phyloP scores from a whole-genome alignment of 2,797 vertebrate genomes.

The Coregonus sp. region DNA sequence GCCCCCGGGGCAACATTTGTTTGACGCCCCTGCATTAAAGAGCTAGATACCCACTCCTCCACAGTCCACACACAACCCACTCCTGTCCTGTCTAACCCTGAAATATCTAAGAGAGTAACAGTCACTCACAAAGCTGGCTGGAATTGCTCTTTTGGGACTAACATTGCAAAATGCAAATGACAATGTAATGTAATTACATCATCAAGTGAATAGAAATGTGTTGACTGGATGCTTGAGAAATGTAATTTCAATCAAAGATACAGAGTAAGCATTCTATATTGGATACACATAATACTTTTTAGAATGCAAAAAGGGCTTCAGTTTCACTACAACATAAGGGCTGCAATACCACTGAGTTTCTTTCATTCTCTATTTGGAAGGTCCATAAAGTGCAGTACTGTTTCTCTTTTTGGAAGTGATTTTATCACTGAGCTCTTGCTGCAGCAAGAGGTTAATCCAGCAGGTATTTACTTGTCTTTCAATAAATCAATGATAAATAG shows the following conservation, averaged over 20 bases:
- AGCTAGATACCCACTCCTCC: slow-evolving; percentile 35
- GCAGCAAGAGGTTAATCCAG: slow-evolving; percentile 3
- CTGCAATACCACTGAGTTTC: slow-evolving; percentile 21
- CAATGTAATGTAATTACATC: too few relatives aligned
- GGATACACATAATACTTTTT: background rate
- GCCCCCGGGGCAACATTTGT: too few relatives aligned
- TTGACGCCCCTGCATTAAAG: background rate
- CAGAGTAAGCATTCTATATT: background rate
- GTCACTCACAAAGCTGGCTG: background rate
- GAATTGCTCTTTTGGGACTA: slow-evolving; percentile 17
- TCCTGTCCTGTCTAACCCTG: slow-evolving; percentile 2
- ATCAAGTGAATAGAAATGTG: background rate
- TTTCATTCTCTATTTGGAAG: slow-evolving; percentile 49
- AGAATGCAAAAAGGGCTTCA: background rate
- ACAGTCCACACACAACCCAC: slow-evolving; percentile 19
- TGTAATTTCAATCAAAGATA: background rate
- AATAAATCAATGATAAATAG: too few relatives aligned
- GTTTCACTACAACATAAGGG: slow-evolving; percentile 13
- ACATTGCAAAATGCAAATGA: slow-evolving; percentile 3
- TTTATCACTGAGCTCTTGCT: slow-evolving; percentile 30
- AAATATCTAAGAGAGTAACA: slow-evolving; percentile 17
- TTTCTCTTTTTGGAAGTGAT: slow-evolving; percentile 44
- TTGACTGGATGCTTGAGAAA: background rate
- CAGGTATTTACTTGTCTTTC: background rate
- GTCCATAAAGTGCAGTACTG: slow-evolving; percentile 68